phyloP scores from a whole-genome alignment of 2,888 invertebrate species.

The Bursaphelenchus okinawaensis region DNA sequence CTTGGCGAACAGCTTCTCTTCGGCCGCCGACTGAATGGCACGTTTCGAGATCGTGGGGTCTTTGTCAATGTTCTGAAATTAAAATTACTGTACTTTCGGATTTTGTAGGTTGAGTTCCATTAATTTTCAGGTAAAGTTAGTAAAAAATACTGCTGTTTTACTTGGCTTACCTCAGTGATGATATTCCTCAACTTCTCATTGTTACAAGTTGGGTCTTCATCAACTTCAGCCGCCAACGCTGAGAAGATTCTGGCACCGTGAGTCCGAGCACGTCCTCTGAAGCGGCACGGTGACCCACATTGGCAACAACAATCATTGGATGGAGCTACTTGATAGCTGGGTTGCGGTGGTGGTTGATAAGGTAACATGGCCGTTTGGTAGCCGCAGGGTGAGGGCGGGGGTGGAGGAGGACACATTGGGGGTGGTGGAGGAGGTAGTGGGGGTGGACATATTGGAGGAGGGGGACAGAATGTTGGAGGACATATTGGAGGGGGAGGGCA shows the following conservation, averaged over 20 bases:
- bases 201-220: constrained; percentile 54
- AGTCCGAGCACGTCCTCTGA: constrained; percentile 39
- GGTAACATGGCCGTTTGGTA: constrained; percentile 4
- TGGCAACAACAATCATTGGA: constrained; percentile 51
- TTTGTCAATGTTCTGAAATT: constrained; percentile 46
- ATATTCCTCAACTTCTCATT: constrained; percentile 46
- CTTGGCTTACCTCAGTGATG: constrained; percentile 11
- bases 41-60: constrained; percentile 53
- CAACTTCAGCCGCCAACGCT: constrained; percentile 30
- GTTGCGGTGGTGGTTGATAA: constrained; percentile 35
- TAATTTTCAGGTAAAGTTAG: too few species aligned
- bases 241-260: constrained; percentile 48
- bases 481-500: constrained; percentile 48
- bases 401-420: constrained; percentile 34
- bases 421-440: constrained; percentile 49
- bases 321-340: constrained; percentile 25
- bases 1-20: constrained; percentile 46
- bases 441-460: constrained; percentile 43
- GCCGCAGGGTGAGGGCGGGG: constrained; percentile 28
- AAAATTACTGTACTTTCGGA: too few species aligned
- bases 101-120: too few species aligned
- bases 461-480: constrained; percentile 50
- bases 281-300: constrained; percentile 50
- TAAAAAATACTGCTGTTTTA: neutral
- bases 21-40: constrained; percentile 55